phyloP scores from a whole-genome alignment of 2,888 invertebrate species.

The Scelioninae gen. 1 region DNA sequence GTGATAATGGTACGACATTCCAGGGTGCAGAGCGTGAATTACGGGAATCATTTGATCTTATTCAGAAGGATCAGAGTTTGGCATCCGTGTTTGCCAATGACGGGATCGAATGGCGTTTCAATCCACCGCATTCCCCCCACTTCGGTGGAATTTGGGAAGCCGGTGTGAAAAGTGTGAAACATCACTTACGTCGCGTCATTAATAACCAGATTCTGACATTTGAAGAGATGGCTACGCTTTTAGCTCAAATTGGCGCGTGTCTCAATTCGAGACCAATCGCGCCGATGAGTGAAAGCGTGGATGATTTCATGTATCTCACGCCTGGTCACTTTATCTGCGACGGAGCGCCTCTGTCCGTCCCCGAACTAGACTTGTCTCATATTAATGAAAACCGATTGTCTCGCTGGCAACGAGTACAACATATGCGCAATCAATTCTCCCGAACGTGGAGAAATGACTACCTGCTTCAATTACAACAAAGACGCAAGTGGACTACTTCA shows the following conservation, averaged over 20 bases:
- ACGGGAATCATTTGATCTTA: not conserved
- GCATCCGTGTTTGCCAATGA: constrained; percentile 2
- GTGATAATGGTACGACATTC: constrained; percentile 28
- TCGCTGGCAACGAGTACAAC: constrained; percentile 4
- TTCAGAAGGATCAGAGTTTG: not conserved
- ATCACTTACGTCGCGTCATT: constrained; percentile 14
- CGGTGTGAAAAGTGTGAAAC: too few relatives aligned
- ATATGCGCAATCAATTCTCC: constrained; percentile 1
- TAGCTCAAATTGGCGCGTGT: constrained; percentile 17
- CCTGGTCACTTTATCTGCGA: constrained; percentile 18
- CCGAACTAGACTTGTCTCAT: not conserved
- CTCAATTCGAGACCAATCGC: constrained; percentile 20
- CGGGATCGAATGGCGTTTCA: constrained; percentile 37
- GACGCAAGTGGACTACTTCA: constrained; percentile 19
- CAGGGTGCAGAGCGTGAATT: constrained; percentile 34
- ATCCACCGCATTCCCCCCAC: constrained; percentile 42
- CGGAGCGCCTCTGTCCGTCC: not conserved
- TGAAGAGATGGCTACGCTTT: constrained; percentile 17
- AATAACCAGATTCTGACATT: constrained; percentile 10
- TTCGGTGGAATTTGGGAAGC: constrained; percentile 38
- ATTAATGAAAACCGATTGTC: not conserved
- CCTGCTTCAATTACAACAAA: constrained; percentile 11
- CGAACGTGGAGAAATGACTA: constrained; percentile 15
- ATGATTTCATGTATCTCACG: constrained; percentile 40
- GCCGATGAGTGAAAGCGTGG: not conserved